Base-by-base conservation (phyloP, 2,797 vertebrate species). In the Chaenodraco wilsoni region DNA sequence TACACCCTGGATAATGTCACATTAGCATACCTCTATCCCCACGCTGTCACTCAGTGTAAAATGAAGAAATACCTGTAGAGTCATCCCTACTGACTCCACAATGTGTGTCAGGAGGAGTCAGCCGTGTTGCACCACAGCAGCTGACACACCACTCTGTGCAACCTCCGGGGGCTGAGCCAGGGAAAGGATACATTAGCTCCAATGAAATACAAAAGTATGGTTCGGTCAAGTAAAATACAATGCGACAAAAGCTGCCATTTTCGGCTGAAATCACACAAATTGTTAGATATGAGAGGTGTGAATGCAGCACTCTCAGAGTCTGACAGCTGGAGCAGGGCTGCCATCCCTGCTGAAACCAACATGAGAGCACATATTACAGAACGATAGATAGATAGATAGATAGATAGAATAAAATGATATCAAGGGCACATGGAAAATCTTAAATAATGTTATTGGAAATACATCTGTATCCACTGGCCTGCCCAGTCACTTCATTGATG, bases 1-100 rank as follows among this genome's bases (percentile, higher is more conserved):
- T 59, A 50, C 76, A 82, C 23, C 19, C 63, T 52, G 65, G 76
- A 84, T 81, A 83, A 91, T 88, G 84, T 87, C 85, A 86, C 84
- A 91, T 86, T 89, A 85, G 81, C 85, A 89, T 87, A 83, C 61
- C 19, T 83, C 69, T 51, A 58, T 82, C 72, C 76, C 48, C 0
- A 14, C 0, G 33, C 78, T 84, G 74, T 84, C 84, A 82, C 62
- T 82, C 84, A 76, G 27, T 60, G 74, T 82, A 65, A 76, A 83
- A 72, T 54, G 69, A 66, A 84, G 64, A 69, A 67, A 50, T 80
- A 82, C 80, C 78, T 86, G 77, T 76, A 75, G 77, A 84, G 72
- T 65, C 49, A 17, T 46, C 49, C 66, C 19, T 43, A 43, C 63
- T 27, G 62, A 79, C 81, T 84, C 50, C 79, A 74, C 77, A 72